Percentiles rank a stretch among this genome's conserved stretches.
phyloP scores from a whole-genome alignment of 2,113 vertebrate species.

The Acinonyx jubatus region DNA sequence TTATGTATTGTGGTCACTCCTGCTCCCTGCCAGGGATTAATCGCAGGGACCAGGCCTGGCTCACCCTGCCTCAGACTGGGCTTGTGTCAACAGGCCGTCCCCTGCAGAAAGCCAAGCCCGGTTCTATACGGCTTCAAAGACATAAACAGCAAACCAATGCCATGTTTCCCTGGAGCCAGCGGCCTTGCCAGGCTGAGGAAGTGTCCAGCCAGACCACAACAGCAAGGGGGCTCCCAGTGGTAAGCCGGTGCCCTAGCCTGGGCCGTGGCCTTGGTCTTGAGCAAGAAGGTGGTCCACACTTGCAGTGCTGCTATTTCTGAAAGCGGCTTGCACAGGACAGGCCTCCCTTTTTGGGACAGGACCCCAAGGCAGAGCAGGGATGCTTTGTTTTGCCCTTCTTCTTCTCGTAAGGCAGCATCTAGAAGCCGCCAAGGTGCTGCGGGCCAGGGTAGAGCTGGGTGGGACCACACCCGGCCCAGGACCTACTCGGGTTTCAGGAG shows the following conservation, averaged over 20 bases:
- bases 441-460: not conserved
- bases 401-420: not conserved
- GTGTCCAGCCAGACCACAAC: not conserved
- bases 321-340: not conserved
- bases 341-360: not conserved
- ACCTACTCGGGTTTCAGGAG: too few relatives aligned
- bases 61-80: not conserved
- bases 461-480: not conserved
- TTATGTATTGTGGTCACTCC: not conserved
- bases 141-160: not conserved
- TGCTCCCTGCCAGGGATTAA: not conserved
- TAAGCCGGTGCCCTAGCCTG: not conserved
- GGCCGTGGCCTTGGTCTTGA: not conserved
- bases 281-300: fast-evolving
- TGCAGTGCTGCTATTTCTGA: not conserved
- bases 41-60: not conserved
- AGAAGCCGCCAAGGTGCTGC: not conserved
- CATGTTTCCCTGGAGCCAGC: not conserved
- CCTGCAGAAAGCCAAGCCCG: not conserved
- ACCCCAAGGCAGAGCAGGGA: fast-evolving
- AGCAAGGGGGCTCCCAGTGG: fast-evolving
- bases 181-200: not conserved
- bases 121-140: not conserved
- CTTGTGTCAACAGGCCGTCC: not conserved
- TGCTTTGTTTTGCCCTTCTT: not conserved